Percentiles rank a stretch among this genome's conserved stretches.
These are phyloP conservation scores for Acleris literana DNA, from an alignment of 2,888 invertebrate species.

Conservation along the genomic window DNA sequence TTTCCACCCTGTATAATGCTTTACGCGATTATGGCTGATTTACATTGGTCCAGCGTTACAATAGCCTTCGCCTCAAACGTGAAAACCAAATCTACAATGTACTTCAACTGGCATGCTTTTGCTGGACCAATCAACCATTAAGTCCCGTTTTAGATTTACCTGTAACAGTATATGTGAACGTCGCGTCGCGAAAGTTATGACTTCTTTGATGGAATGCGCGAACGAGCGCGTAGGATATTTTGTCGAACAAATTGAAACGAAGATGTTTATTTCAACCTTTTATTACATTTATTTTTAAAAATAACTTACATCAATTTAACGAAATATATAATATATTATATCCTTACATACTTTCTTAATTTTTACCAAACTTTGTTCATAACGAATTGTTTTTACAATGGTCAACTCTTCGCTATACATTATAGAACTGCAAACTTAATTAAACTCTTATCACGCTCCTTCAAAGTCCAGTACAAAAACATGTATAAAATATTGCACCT, in stretches of 20 bases:
- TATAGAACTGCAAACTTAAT: slow-evolving; percentile 38
- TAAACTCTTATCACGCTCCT: slow-evolving; percentile 11
- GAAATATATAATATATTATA: slow-evolving; percentile 36
- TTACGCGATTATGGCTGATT: too few relatives aligned
- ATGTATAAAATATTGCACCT: too few relatives aligned
- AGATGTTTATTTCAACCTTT: slow-evolving; percentile 52
- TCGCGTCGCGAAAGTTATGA: too few relatives aligned
- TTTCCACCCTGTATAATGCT: too few relatives aligned
- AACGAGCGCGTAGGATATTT: neutral
- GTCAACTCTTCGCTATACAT: slow-evolving; percentile 40
- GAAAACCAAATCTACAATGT: too few relatives aligned
- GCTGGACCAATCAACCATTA: too few relatives aligned
- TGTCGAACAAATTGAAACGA: neutral
- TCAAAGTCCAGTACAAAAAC: neutral
- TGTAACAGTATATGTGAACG: too few relatives aligned
- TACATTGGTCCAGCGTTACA: too few relatives aligned
- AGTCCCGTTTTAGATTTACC: too few relatives aligned
- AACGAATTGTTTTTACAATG: slow-evolving; percentile 54
- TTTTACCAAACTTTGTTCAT: slow-evolving; percentile 67
- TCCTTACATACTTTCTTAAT: slow-evolving; percentile 43
- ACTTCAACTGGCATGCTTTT: too few relatives aligned
- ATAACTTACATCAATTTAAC: slow-evolving; percentile 58
- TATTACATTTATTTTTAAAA: slow-evolving; percentile 69
- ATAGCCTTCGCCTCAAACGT: too few relatives aligned
- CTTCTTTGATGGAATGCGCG: too few relatives aligned